Conservation (phyloP, 2,888 invertebrate genomes). For the Mantis religiosa region DNA sequence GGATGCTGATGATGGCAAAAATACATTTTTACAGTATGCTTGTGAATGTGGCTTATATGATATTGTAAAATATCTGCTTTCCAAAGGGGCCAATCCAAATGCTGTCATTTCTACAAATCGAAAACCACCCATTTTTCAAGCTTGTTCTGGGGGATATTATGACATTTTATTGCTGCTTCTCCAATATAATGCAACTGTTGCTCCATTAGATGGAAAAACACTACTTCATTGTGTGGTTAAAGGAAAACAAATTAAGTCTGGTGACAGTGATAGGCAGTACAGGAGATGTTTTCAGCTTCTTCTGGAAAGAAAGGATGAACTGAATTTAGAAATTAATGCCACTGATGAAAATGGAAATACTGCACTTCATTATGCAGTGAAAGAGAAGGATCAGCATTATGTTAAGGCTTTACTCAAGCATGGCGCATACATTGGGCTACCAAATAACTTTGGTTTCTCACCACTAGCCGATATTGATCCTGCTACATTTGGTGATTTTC, state of each 20-base stretch:
- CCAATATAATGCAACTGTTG: neutral
- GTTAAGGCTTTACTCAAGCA: neutral
- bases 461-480: slow-evolving; percentile 4
- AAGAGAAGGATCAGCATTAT: slow-evolving; percentile 6
- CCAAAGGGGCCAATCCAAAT: slow-evolving; percentile 13
- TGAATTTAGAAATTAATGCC: slow-evolving; percentile 1
- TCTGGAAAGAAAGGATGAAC: neutral
- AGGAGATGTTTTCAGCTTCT: neutral
- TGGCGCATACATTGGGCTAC: slow-evolving; percentile 11
- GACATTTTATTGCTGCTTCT: slow-evolving; percentile 2
- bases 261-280: neutral
- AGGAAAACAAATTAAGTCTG: neutral
- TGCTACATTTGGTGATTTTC: neutral
- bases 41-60: slow-evolving; percentile 4
- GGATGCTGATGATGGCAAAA: slow-evolving; percentile 5
- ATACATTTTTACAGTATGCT: slow-evolving; percentile 13
- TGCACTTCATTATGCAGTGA: slow-evolving; percentile 19
- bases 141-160: neutral
- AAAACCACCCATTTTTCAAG: slow-evolving; percentile 7
- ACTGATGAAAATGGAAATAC: slow-evolving; percentile 13
- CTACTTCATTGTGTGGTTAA: neutral
- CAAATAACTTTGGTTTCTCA: slow-evolving; percentile 11
- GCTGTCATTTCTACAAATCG: neutral
- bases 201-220: neutral
- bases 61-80: neutral